Evolutionary conservation across 2,888 invertebrate genomes (phyloP).

Genomic region (Cantharis nigra): DNA sequence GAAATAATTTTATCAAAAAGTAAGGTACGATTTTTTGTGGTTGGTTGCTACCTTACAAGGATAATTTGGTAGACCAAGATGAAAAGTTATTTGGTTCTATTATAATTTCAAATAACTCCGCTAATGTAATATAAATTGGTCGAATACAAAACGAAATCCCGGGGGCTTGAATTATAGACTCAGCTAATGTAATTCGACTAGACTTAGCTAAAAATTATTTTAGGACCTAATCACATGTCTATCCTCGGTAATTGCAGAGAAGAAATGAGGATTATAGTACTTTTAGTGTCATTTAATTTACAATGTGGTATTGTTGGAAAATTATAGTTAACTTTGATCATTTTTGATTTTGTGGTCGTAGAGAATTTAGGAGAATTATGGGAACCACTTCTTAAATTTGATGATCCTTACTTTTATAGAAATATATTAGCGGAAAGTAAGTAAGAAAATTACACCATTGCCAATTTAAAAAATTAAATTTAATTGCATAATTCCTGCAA

Average conservation of each 20-base stretch:
- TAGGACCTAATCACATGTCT: constrained; percentile 29
- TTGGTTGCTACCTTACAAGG: constrained; percentile 10
- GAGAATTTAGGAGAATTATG: constrained; percentile 34
- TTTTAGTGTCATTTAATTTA: constrained; percentile 46
- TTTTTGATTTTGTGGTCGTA: constrained; percentile 27
- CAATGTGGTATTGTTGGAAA: constrained; percentile 22
- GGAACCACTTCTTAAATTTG: constrained; percentile 9
- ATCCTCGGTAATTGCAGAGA: constrained; percentile 27
- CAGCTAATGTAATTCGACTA: constrained; percentile 36
- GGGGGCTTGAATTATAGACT: constrained; percentile 43
- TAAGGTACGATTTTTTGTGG: not conserved
- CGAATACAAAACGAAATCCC: constrained; percentile 32
- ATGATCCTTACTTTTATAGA: not conserved
- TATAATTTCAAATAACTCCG: constrained; percentile 39
- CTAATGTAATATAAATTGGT: constrained; percentile 45
- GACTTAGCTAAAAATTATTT: constrained; percentile 34
- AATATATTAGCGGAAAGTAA: not conserved
- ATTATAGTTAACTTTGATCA: constrained; percentile 18
- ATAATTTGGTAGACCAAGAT: constrained; percentile 19
- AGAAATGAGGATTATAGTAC: constrained; percentile 41
- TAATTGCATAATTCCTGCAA: not conserved
- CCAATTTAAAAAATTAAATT: not conserved
- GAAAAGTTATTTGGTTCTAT: constrained; percentile 31
- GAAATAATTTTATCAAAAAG: not conserved
- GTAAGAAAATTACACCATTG: not conserved